phyloP scores from a whole-genome alignment of 2,797 vertebrate genomes.

The Lepidocolaptes lacrymiger region DNA sequence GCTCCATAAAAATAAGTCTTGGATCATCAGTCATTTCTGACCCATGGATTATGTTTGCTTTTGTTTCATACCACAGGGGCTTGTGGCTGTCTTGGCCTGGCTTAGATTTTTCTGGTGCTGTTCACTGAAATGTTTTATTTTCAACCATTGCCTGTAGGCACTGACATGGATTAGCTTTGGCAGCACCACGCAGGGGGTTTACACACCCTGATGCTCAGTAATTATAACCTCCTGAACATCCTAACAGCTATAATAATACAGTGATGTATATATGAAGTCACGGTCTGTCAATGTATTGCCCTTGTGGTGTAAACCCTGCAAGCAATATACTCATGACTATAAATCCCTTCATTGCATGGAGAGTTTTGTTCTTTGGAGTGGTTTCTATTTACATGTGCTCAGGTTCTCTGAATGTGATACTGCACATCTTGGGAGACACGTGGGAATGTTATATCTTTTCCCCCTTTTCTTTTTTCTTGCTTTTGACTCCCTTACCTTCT shows the following conservation, averaged over 20 bases:
- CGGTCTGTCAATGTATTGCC: background rate
- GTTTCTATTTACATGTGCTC: background rate
- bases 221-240: conserved; percentile 56
- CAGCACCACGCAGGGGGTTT: conserved; percentile 25
- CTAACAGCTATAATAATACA: conserved; percentile 28
- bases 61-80: background rate
- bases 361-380: background rate
- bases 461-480: background rate
- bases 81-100: background rate
- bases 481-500: background rate
- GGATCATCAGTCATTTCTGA: background rate
- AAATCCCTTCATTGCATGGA: background rate
- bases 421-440: background rate
- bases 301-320: conserved; percentile 19
- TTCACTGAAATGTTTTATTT: conserved; percentile 45
- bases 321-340: conserved; percentile 17
- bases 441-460: background rate
- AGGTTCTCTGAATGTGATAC: background rate
- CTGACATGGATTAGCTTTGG: conserved; percentile 54
- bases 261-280: conserved; percentile 37
- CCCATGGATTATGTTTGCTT: background rate
- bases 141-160: conserved; percentile 6
- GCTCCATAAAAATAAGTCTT: background rate
- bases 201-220: conserved; percentile 55
- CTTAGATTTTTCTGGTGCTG: conserved; percentile 25